Base-by-base conservation (phyloP, 2,888 invertebrate genomes). In the Brenthis daphne region DNA sequence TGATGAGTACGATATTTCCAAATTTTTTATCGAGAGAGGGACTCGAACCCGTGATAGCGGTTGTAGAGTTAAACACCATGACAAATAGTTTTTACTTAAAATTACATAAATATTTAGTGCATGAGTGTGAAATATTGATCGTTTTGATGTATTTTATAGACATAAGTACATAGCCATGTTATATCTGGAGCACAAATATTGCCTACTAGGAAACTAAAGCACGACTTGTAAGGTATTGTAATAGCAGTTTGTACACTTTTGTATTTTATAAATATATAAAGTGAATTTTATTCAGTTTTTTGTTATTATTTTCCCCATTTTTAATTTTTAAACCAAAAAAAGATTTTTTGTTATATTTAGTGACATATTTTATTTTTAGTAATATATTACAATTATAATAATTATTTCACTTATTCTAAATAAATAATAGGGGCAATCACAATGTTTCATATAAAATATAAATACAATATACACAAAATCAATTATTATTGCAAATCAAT, bases 231-330 rank as follows among this genome's bases (percentile, higher is more conserved):
- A 3, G 74, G 65, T 70, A 67, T 68, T 84, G 79, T 85, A 80
- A 80, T 82, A 81, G 81, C 79, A 78, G 81, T 83, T 85, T 88
- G 84, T 88, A 88, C 86, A 88, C 86, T 86, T 88, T 88, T 87
- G 86, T 88, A 88, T 87, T 88, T 87, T 85, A 82, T 80, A 84
- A 88, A 86, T 85, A 85, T 87, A 86, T 84, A 76, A 85, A 85
- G 82, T 85, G 85, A 83, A 80, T 81, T 84, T 83, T 79, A 77
- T 76, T 77, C 48, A 55, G 54, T 67, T 75, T 77, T 75, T 71
- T 79, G 76, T 78, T 74, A 69, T 73, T 50, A 65, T 65, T 16
- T 51, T 37, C 61, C 37, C 5, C 51, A 12, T 29, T 1, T 57
- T 60, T 11, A 3, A 43, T 57, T 53, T 63, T 1, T 8, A 37